phyloP scores from a whole-genome alignment of 2,113 vertebrate genomes.

The Illadopsis cleaveri region DNA sequence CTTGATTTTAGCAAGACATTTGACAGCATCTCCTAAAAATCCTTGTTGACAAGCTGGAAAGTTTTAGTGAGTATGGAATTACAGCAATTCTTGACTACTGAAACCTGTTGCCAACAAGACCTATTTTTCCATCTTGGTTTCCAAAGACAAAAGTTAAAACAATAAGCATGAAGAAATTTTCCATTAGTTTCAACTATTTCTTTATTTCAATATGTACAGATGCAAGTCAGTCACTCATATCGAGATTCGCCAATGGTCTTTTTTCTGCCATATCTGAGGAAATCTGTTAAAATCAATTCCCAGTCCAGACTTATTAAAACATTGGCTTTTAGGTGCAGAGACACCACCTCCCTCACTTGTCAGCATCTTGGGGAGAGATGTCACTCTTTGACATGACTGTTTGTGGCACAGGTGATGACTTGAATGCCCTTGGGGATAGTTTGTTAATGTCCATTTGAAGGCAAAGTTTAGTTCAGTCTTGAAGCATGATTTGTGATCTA shows the following conservation, averaged over 20 bases:
- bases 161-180: background rate
- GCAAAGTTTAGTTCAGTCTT: background rate
- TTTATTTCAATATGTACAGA: background rate
- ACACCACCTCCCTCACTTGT: background rate
- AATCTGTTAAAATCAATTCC: background rate
- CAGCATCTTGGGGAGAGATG: background rate
- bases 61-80: background rate
- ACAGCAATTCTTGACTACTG: background rate
- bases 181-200: background rate
- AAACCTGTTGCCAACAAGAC: background rate
- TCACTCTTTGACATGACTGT: background rate
- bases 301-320: background rate
- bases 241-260: background rate
- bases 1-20: background rate
- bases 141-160: background rate
- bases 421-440: background rate
- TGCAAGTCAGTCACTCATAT: background rate
- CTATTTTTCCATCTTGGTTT: background rate
- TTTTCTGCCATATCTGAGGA: background rate
- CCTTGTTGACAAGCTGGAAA: background rate
- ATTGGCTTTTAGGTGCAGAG: background rate
- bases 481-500: background rate
- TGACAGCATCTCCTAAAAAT: background rate
- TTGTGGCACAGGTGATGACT: background rate
- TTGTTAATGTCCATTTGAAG: background rate